A percentile compares a stretch with the other conserved stretches of the same genome.
Evolutionary conservation across 2,113 vertebrate genomes (phyloP).

Genomic region (Oncorhynchus kisutch): DNA sequence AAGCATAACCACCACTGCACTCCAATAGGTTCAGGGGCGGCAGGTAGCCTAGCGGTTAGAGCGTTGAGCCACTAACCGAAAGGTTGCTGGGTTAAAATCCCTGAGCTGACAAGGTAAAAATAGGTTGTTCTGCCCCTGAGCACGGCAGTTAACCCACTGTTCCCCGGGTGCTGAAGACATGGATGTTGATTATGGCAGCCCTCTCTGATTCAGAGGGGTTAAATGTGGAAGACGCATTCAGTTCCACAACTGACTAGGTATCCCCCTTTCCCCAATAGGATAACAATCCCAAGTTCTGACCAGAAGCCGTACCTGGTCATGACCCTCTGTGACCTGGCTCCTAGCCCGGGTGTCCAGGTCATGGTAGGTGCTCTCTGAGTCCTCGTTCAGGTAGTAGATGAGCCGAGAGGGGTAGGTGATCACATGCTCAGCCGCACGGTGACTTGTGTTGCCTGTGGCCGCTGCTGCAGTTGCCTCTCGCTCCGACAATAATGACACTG

Average conservation of each 20-base stretch:
- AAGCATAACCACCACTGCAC: background rate
- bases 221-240: too few species aligned
- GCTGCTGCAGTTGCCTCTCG: conserved; percentile 78
- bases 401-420: conserved; percentile 91
- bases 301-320: conserved; percentile 74
- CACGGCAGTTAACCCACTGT: too few species aligned
- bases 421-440: conserved; percentile 78
- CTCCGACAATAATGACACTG: conserved; percentile 65
- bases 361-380: conserved; percentile 92
- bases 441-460: conserved; percentile 74
- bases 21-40: background rate
- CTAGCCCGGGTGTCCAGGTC: conserved; percentile 88
- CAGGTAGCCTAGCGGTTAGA: too few species aligned
- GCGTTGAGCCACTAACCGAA: too few species aligned
- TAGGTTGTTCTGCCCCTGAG: too few species aligned
- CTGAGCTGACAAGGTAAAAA: too few species aligned
- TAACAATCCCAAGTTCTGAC: background rate
- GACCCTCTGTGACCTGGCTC: conserved; percentile 81
- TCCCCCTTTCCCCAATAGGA: background rate
- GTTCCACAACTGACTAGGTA: too few species aligned
- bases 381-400: conserved; percentile 93
- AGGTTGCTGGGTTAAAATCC: too few species aligned
- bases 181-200: too few species aligned
- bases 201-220: too few species aligned
- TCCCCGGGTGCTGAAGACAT: too few species aligned